These are phyloP conservation scores for Hybos culiciformis DNA, from an alignment of 2,888 invertebrate genomes.

Conservation along the genomic window DNA sequence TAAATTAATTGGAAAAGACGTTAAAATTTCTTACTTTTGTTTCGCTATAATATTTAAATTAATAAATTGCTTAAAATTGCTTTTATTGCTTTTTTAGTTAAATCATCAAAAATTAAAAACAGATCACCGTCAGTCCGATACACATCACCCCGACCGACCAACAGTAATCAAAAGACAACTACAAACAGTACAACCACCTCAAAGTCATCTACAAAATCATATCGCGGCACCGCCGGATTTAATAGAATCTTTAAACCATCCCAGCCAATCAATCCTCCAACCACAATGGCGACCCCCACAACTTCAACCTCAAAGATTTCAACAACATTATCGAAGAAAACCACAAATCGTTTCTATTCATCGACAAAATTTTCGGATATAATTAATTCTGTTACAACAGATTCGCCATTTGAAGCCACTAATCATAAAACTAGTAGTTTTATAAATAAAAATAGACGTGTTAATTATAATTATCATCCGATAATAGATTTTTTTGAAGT, in stretches of 20 bases:
- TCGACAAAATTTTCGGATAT: slow-evolving; percentile 7
- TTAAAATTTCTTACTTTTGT: too few species aligned
- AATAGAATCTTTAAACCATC: too few species aligned
- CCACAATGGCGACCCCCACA: slow-evolving; percentile 12
- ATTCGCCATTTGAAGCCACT: slow-evolving; percentile 1
- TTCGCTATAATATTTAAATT: too few species aligned
- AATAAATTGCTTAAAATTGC: too few species aligned
- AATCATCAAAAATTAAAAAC: slow-evolving; percentile 18
- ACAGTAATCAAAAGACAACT: slow-evolving; percentile 12
- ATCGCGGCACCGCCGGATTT: slow-evolving; percentile 21
- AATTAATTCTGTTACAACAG: background rate
- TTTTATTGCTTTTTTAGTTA: too few species aligned
- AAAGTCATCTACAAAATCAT: slow-evolving; percentile 18
- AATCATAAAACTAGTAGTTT: slow-evolving; percentile 8
- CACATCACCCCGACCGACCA: slow-evolving; percentile 12
- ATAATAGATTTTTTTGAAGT: slow-evolving; percentile 66
- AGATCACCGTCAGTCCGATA: slow-evolving; percentile 12
- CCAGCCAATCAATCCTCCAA: too few species aligned
- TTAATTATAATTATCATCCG: slow-evolving; percentile 72
- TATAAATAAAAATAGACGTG: slow-evolving; percentile 36
- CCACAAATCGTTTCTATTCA: too few species aligned
- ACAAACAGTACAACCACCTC: slow-evolving; percentile 14
- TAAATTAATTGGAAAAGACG: too few species aligned
- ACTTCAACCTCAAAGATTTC: slow-evolving; percentile 2
- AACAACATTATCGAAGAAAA: too few species aligned